Conservation (phyloP, 1,140 invertebrate species). For the Coptotermes formosanus region DNA sequence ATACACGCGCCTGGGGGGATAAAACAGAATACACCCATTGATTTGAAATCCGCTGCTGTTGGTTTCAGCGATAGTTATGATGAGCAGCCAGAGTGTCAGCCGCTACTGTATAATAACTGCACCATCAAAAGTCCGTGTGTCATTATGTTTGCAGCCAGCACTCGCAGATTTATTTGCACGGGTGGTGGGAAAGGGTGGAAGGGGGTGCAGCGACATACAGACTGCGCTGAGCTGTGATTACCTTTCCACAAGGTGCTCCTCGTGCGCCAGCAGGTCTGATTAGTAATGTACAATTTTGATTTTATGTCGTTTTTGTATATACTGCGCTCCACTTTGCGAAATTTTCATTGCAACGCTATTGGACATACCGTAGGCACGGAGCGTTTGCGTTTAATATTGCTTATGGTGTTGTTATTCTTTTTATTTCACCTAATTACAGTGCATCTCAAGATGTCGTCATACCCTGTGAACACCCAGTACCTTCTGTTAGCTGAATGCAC, state of each 20-base stretch:
- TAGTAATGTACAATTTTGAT: neutral
- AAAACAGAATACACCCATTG: conserved; percentile 33
- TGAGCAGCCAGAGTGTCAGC: conserved; percentile 24
- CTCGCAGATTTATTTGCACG: neutral
- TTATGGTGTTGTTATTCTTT: neutral
- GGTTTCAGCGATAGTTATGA: conserved; percentile 31
- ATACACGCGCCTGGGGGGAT: conserved; percentile 28
- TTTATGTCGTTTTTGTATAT: neutral
- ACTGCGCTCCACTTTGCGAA: too few species aligned
- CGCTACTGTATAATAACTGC: conserved; percentile 29
- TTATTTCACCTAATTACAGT: neutral
- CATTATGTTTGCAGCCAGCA: conserved; percentile 24
- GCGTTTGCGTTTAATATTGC: too few species aligned
- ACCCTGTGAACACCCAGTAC: neutral
- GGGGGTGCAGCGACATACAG: too few species aligned
- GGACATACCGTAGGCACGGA: too few species aligned
- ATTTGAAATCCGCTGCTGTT: conserved; percentile 34
- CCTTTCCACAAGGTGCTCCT: neutral
- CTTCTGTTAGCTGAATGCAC: neutral
- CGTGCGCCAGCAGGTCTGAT: neutral
- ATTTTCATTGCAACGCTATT: too few species aligned
- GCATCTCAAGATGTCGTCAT: neutral
- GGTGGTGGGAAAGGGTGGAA: neutral
- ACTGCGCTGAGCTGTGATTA: neutral
- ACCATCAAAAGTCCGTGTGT: conserved; percentile 33